Evolutionary conservation across 2,888 invertebrate genomes (phyloP).

Genomic region (Entomobrya multifasciata): DNA sequence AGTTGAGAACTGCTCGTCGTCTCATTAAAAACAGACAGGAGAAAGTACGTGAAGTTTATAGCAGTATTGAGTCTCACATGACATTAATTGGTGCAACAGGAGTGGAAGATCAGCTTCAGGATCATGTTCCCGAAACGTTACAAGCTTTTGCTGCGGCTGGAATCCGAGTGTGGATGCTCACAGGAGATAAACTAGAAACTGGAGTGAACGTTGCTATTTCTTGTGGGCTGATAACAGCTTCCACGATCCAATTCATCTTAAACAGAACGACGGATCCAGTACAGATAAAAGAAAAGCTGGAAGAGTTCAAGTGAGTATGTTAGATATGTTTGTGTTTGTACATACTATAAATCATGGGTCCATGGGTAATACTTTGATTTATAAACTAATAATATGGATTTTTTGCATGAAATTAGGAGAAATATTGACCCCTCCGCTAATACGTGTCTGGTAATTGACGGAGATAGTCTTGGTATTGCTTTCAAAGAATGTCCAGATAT

Average conservation of each 20-base stretch:
- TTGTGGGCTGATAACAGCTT: constrained; percentile 86
- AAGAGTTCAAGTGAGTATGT: constrained; percentile 80
- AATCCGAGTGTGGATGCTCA: constrained; percentile 90
- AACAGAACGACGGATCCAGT: constrained; percentile 80
- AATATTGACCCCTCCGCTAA: constrained; percentile 74
- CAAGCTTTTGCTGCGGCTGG: constrained; percentile 87
- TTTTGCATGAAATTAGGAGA: constrained; percentile 12
- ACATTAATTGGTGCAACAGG: constrained; percentile 92
- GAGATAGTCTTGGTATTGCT: constrained; percentile 87
- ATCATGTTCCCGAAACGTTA: constrained; percentile 91
- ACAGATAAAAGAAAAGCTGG: constrained; percentile 80
- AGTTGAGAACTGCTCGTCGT: constrained; percentile 82
- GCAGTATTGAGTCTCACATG: constrained; percentile 83
- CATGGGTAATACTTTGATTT: too few relatives aligned
- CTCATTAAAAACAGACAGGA: constrained; percentile 82
- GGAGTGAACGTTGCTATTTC: constrained; percentile 91
- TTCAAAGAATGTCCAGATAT: constrained; percentile 85
- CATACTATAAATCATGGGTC: too few relatives aligned
- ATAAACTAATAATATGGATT: background rate
- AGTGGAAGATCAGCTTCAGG: constrained; percentile 94
- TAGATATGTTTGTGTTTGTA: too few relatives aligned
- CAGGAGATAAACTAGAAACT: constrained; percentile 95
- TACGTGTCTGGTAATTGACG: constrained; percentile 85
- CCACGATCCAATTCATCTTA: constrained; percentile 82
- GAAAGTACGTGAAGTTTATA: constrained; percentile 82